Percentiles rank a stretch among this genome's conserved stretches.
Evolutionary conservation across 2,888 invertebrate genomes (phyloP).

Genomic region (Conus canariensis): DNA sequence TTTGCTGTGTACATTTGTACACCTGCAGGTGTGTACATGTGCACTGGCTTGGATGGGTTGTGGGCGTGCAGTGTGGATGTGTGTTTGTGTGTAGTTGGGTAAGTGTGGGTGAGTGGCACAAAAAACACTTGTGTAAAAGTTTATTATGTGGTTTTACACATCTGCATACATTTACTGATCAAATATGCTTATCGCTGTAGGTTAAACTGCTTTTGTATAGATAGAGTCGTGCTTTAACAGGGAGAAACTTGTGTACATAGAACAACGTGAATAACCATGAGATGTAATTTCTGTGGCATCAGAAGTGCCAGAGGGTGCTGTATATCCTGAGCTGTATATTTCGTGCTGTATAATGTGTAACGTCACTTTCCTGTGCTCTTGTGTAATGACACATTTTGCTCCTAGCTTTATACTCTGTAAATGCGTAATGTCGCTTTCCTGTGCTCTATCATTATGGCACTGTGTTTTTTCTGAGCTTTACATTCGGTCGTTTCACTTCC

Average conservation of each 20-base stretch:
- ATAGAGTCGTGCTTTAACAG: neutral
- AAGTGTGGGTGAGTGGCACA: neutral
- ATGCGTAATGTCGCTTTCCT: too few species aligned
- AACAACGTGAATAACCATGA: neutral
- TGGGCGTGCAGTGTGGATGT: neutral
- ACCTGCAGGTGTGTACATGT: neutral
- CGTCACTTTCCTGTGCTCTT: too few species aligned
- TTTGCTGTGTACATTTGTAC: too few species aligned
- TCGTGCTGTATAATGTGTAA: too few species aligned
- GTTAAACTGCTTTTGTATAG: neutral
- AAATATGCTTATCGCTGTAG: neutral
- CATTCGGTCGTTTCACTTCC: too few species aligned
- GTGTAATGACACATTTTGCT: too few species aligned
- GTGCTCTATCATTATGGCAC: too few species aligned
- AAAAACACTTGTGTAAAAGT: neutral
- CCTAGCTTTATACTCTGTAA: too few species aligned
- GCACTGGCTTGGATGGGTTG: neutral
- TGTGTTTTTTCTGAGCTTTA: too few species aligned
- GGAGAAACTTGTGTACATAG: neutral
- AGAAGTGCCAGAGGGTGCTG: too few species aligned
- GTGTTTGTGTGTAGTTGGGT: slow-evolving; percentile 1
- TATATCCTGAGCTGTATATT: too few species aligned
- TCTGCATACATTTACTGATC: neutral
- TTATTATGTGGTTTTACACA: neutral
- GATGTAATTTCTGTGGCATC: too few species aligned